Evolutionary conservation across 2,797 vertebrate species (phyloP).

Genomic region (Pelodytes ibericus): DNA sequence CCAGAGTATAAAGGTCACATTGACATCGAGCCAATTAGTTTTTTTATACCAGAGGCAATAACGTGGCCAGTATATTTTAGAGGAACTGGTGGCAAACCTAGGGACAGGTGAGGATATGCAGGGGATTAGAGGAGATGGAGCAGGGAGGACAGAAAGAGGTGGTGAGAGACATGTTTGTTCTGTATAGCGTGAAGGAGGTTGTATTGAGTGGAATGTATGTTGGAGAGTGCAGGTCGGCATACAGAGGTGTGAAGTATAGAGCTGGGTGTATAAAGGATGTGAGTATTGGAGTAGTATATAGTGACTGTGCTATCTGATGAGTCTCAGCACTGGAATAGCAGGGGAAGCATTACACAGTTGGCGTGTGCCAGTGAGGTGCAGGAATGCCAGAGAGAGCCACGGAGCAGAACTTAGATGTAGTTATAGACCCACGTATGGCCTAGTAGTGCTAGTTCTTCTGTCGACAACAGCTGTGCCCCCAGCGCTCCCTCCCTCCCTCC

Average conservation of each 20-base stretch:
- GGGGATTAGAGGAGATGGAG: no score
- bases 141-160: no score
- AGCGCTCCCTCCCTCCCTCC: not conserved
- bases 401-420: not conserved
- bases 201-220: no score
- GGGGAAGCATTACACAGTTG: not conserved
- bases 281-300: not conserved
- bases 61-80: no score
- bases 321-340: not conserved
- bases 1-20: no score
- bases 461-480: slow-evolving; percentile 40
- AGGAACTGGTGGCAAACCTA: no score
- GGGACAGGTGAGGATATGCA: no score
- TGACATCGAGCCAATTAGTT: no score
- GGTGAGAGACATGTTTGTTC: no score
- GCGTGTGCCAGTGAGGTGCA: not conserved
- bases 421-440: not conserved
- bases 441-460: not conserved
- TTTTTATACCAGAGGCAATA: no score
- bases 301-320: not conserved
- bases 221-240: not conserved
- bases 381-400: not conserved
- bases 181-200: not conserved
- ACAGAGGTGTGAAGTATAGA: not conserved
- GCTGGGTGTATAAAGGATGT: not conserved